Percentiles rank a stretch among this genome's conserved stretches.
Evolutionary conservation across 2,797 vertebrate genomes (phyloP).

Genomic region (Sternotherus odoratus): DNA sequence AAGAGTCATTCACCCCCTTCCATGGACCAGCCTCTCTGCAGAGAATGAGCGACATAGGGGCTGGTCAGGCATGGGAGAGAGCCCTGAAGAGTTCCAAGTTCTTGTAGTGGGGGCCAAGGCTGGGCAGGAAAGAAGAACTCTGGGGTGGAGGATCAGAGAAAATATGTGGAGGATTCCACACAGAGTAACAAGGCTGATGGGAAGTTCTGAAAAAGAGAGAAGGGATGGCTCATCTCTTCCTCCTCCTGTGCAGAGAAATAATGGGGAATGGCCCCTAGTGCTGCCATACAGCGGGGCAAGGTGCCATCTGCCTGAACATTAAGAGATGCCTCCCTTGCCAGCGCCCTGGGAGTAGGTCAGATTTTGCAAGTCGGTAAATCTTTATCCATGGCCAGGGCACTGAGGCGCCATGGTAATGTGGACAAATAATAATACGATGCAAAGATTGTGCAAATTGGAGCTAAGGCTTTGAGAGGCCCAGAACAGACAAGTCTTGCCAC

Average conservation of each 20-base stretch:
- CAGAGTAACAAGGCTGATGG: neutral
- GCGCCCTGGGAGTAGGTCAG: neutral
- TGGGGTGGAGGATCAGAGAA: neutral
- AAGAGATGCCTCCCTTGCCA: neutral
- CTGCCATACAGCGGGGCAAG: neutral
- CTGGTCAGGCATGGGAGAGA: neutral
- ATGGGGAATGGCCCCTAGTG: neutral
- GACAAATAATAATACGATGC: too few species aligned
- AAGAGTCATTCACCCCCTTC: too few species aligned
- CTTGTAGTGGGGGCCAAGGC: fast-evolving
- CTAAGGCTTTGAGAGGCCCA: neutral
- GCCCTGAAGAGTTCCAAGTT: neutral
- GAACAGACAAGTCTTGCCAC: neutral
- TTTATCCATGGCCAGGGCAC: neutral
- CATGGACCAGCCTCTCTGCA: too few species aligned
- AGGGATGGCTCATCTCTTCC: neutral
- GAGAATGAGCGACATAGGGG: too few species aligned
- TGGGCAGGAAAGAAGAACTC: neutral
- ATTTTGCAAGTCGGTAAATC: neutral
- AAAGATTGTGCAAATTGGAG: neutral
- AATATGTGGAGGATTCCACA: neutral
- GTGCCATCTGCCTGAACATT: neutral
- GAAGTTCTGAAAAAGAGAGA: neutral
- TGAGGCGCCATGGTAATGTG: too few species aligned
- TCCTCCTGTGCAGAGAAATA: neutral